A percentile compares a stretch with the other conserved stretches of the same genome.
These are phyloP conservation scores for Dromococcyx pavoninus DNA, from an alignment of 2,797 vertebrate species.

Conservation along the genomic window DNA sequence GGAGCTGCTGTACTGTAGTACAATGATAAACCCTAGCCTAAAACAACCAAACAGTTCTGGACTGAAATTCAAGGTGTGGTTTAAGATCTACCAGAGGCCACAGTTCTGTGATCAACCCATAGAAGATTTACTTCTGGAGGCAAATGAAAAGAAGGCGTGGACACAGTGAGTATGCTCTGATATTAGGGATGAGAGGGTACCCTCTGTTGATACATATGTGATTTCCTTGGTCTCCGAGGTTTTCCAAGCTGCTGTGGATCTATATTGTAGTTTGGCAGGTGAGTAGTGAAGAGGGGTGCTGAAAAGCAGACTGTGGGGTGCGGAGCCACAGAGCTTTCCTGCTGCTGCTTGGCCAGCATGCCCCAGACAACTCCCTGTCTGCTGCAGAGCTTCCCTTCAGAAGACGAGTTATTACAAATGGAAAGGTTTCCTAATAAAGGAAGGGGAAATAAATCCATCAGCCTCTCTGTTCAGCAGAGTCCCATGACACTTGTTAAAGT, in stretches of 20 bases:
- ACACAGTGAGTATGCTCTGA: neutral
- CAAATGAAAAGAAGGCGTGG: neutral
- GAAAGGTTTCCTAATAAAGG: neutral
- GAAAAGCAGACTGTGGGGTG: neutral
- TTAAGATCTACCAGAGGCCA: neutral
- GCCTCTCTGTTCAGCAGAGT: neutral
- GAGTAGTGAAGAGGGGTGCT: neutral
- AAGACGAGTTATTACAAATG: neutral
- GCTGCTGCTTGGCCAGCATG: accelerated
- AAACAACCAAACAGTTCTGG: neutral
- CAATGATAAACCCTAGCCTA: neutral
- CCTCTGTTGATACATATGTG: accelerated
- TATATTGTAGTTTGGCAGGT: neutral
- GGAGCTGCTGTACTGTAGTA: neutral
- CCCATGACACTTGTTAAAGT: conserved; percentile 6
- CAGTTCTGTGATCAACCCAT: neutral
- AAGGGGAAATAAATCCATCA: conserved; percentile 14
- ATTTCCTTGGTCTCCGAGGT: neutral
- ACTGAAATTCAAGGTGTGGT: neutral
- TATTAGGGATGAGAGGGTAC: neutral
- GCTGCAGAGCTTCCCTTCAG: neutral
- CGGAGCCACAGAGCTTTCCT: accelerated
- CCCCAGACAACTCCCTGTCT: neutral
- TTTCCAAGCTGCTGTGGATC: neutral
- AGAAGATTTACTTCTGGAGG: neutral